Conservation (phyloP, 2,113 vertebrate species). For the Crotalus helleri region DNA sequence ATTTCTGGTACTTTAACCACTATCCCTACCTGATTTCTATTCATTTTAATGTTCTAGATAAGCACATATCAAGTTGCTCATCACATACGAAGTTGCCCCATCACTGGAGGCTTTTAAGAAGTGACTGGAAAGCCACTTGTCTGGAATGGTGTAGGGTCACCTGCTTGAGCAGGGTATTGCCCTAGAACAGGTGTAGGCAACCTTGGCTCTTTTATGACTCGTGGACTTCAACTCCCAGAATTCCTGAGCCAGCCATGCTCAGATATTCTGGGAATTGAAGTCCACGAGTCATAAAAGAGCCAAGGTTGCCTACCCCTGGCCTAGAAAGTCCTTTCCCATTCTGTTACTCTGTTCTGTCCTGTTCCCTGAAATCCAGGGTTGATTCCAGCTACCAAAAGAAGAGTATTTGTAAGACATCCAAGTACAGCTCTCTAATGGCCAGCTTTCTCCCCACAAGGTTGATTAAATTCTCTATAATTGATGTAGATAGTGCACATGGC, state of each 20-base stretch:
- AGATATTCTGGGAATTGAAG: no score
- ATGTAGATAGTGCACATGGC: background rate
- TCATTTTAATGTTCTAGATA: background rate
- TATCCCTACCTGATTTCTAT: background rate
- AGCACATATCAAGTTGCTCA: background rate
- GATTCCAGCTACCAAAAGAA: background rate
- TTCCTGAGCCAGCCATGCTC: no score
- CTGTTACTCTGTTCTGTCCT: background rate
- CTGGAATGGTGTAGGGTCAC: background rate
- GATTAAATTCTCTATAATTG: background rate
- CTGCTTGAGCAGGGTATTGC: background rate
- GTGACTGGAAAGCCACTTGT: background rate
- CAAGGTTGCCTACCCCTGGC: background rate
- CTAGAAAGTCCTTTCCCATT: background rate
- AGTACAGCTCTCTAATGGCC: background rate
- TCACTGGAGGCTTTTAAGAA: background rate
- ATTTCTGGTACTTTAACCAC: background rate
- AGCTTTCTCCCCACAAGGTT: background rate
- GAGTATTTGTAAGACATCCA: background rate
- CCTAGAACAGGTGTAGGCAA: no score
- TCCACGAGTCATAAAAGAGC: no score
- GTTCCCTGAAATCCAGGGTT: background rate
- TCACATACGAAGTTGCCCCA: background rate
- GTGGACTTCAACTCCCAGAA: no score
- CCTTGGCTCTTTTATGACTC: no score